Base-by-base conservation (phyloP, 2,797 vertebrate species). In the Pseudochirops cupreus region DNA sequence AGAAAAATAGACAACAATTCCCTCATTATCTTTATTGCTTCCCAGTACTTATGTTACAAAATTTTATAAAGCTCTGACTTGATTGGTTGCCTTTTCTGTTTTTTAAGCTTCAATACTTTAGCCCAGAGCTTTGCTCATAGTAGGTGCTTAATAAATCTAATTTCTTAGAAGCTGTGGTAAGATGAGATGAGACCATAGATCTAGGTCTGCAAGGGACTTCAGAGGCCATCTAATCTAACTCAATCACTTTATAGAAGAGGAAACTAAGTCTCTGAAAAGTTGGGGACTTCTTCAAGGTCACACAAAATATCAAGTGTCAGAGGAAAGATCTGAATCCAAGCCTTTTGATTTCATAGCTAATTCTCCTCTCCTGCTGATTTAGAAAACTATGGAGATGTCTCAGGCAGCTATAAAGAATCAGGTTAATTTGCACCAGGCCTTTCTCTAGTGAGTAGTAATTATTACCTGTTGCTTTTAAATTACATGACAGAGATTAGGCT, bases 11-110 rank as follows among this genome's bases (percentile, higher is more conserved):
- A 54, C 50, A 56, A 54, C 50, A 56, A 91, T 95, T 0, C 12
- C 5, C n/a, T 56, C 93, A 62, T 93, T 95, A 74, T 90, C 5
- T 94, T 97, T 55, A 67, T 94, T 94, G 90, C 93, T 89, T 92
- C 21, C 89, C 33, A 93, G 92, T 94, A 11, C 67, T 39, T 14
- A 21, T 74, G n/a, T 74, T 31, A 67, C 13, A 67, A 67, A 14
- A 67, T n/a, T 62, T 67, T n/a, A 74, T 21, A 21, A 74, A 39
- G 1, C 16, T 39, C 67, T 39, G n/a, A 39, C n/a, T 39, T 5
- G 5, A 5, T 74, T 74, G 67, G 28, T 39, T 74, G 16, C n/a
- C 14, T 74, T 39, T 62, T 74, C 39, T 74, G n/a, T 74, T 74
- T 74, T 74, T 74, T n/a, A 39, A 39, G 5, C 1, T 39, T 74